A percentile compares a stretch with the other conserved stretches of the same genome.
These are phyloP conservation scores for Chydorus sphaericus DNA, from an alignment of 2,888 invertebrate genomes.

Conservation along the genomic window DNA sequence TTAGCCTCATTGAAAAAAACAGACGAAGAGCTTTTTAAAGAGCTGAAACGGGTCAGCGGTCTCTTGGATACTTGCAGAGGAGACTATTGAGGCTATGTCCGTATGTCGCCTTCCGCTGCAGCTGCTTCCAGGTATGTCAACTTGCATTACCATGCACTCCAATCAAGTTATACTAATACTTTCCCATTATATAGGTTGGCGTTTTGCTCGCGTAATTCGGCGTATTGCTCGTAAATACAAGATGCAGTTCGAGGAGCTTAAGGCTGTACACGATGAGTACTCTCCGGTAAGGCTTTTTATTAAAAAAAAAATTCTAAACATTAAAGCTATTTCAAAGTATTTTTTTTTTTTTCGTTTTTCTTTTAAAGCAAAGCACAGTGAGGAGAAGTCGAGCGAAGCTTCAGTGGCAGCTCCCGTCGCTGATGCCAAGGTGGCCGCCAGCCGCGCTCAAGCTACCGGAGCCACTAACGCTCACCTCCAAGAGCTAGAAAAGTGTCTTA, in stretches of 20 bases:
- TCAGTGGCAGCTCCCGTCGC: conserved; percentile 18
- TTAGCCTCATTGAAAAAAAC: conserved; percentile 40
- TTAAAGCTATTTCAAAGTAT: conserved; percentile 37
- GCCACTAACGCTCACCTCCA: too few species aligned
- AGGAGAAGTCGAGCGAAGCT: conserved; percentile 29
- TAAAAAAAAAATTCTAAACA: conserved; percentile 47
- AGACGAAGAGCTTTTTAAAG: conserved; percentile 45
- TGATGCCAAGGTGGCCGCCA: conserved; percentile 27
- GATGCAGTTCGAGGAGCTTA: conserved; percentile 55
- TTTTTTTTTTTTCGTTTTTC: too few species aligned
- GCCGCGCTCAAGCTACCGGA: neutral
- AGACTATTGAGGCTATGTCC: conserved; percentile 59
- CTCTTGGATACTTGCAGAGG: conserved; percentile 48
- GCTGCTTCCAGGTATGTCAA: conserved; percentile 43
- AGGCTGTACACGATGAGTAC: conserved; percentile 14
- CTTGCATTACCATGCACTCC: too few species aligned
- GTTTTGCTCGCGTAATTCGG: too few species aligned
- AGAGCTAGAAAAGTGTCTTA: neutral
- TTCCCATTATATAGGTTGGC: too few species aligned
- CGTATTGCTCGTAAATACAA: conserved; percentile 90
- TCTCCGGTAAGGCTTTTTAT: too few species aligned
- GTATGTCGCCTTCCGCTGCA: conserved; percentile 80
- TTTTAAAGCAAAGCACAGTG: too few species aligned
- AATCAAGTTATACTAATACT: too few species aligned
- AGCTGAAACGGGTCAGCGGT: conserved; percentile 70